phyloP scores from a whole-genome alignment of 2,888 invertebrate genomes.

The Drosophila paracracens region DNA sequence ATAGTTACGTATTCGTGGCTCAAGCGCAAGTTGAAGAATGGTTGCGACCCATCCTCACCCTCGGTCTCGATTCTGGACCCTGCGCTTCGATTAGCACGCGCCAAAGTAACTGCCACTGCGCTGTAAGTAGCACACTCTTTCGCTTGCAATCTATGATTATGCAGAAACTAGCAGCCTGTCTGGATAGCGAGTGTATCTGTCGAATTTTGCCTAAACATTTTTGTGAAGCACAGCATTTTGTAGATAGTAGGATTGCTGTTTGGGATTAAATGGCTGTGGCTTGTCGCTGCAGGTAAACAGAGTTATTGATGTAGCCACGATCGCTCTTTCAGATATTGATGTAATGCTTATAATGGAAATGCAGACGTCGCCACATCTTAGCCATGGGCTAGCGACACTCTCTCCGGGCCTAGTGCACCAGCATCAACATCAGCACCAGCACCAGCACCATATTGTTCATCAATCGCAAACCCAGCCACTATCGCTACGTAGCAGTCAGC shows the following conservation, averaged over 20 bases:
- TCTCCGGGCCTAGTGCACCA: conserved; percentile 60
- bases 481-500: conserved; percentile 40
- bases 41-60: neutral
- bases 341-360: conserved; percentile 84
- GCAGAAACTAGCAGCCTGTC: conserved; percentile 8
- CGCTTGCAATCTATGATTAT: conserved; percentile 54
- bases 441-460: conserved; percentile 53
- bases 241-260: conserved; percentile 14
- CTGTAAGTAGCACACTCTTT: conserved; percentile 22
- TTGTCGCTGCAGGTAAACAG: conserved; percentile 5
- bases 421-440: conserved; percentile 35
- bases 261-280: conserved; percentile 1
- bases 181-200: conserved; percentile 11
- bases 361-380: conserved; percentile 82
- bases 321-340: conserved; percentile 53
- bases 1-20: conserved; percentile 34
- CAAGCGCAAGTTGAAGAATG: conserved; percentile 1
- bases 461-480: conserved; percentile 35
- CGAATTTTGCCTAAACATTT: neutral
- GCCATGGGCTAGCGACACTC: conserved; percentile 78
- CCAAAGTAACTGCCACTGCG: conserved; percentile 2
- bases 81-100: conserved; percentile 23
- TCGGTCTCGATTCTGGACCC: conserved; percentile 3
- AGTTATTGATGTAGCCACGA: conserved; percentile 19
- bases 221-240: conserved; percentile 3